phyloP scores from a whole-genome alignment of 2,888 invertebrate species.

The Alentia gelatinosa region DNA sequence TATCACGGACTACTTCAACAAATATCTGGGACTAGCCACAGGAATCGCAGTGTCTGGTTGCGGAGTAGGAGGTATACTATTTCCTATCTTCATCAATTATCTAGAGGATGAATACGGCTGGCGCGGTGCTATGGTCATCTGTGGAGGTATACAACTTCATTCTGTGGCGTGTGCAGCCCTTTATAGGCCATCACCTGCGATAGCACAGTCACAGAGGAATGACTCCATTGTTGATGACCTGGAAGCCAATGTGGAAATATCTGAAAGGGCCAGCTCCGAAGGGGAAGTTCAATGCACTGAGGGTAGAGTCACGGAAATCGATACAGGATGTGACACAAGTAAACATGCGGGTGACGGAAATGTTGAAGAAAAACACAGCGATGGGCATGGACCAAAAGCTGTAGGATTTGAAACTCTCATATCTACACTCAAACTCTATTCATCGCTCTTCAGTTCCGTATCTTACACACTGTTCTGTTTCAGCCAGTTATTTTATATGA shows the following conservation, averaged over 20 bases:
- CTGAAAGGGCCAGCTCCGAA: too few species aligned
- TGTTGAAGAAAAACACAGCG: not conserved
- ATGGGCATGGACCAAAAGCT: not conserved
- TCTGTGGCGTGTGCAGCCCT: conserved; percentile 89
- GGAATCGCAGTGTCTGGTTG: conserved; percentile 8
- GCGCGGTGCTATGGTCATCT: conserved; percentile 61
- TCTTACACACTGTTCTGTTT: not conserved
- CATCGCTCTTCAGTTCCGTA: not conserved
- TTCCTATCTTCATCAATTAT: not conserved
- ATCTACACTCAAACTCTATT: not conserved
- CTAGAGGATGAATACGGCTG: conserved; percentile 57
- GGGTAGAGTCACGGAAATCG: too few species aligned
- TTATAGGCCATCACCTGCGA: conserved; percentile 90
- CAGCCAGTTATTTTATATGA: not conserved
- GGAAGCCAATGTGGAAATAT: too few species aligned
- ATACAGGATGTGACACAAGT: too few species aligned
- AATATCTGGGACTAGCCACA: not conserved
- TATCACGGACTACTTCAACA: not conserved
- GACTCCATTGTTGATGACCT: not conserved
- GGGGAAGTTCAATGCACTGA: too few species aligned
- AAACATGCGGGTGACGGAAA: not conserved
- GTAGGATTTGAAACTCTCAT: not conserved
- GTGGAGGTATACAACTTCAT: conserved; percentile 88
- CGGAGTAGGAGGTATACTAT: not conserved
- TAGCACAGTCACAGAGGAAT: too few species aligned